Conservation (phyloP, 2,113 vertebrate species). For the Rhagologus leucostigma region DNA sequence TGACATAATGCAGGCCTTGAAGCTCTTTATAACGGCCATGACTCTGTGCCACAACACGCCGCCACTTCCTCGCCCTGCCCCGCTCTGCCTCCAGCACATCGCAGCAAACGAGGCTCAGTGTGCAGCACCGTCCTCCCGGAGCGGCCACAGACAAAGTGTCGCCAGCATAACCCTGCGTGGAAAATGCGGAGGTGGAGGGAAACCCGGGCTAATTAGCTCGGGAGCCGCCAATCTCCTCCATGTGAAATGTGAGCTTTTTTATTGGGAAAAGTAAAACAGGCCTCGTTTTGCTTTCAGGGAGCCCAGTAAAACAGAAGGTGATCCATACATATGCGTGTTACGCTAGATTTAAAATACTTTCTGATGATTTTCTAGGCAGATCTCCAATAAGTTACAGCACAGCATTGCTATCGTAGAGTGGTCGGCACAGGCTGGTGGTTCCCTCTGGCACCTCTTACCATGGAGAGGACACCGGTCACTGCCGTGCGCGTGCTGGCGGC, state of each 20-base stretch:
- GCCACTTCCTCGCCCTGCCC: constrained; percentile 20
- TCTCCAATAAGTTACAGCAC: constrained; percentile 54
- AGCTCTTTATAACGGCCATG: constrained; percentile 21
- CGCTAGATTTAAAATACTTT: constrained; percentile 54
- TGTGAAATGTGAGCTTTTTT: constrained; percentile 70
- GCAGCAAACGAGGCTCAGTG: constrained; percentile 42
- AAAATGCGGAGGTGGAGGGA: constrained; percentile 78
- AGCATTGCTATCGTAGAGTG: background rate
- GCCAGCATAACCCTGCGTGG: constrained; percentile 81
- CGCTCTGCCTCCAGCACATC: constrained; percentile 45
- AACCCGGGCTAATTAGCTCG: constrained; percentile 70
- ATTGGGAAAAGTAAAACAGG: constrained; percentile 66
- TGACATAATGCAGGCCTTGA: constrained; percentile 65
- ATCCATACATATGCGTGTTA: constrained; percentile 58
- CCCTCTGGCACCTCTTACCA: background rate
- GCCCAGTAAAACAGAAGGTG: constrained; percentile 70
- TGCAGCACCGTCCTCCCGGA: constrained; percentile 45
- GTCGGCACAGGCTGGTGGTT: background rate
- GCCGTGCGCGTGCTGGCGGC: accelerated
- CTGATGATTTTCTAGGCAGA: constrained; percentile 71
- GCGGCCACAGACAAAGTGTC: constrained; percentile 77
- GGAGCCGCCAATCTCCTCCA: constrained; percentile 62
- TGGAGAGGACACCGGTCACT: background rate
- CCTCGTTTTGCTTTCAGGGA: constrained; percentile 51
- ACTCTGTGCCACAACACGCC: constrained; percentile 33